Percentiles rank a stretch among this genome's conserved stretches.
These are phyloP conservation scores for Nebria salina DNA, from an alignment of 2,888 invertebrate genomes.

Conservation along the genomic window DNA sequence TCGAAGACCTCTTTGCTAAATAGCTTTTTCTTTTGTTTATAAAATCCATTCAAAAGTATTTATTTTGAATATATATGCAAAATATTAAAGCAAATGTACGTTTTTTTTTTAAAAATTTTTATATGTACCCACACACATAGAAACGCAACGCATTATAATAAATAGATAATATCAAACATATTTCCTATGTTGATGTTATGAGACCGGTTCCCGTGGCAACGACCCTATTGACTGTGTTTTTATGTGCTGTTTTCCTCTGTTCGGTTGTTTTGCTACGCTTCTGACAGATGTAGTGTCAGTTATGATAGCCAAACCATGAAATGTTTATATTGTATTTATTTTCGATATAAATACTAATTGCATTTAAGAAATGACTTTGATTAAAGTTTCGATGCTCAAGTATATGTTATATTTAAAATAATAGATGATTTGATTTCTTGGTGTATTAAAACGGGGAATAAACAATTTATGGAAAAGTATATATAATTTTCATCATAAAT, in stretches of 20 bases:
- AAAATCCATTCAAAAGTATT: no score
- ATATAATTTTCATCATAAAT: no score
- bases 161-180: slow-evolving; percentile 37
- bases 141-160: slow-evolving; percentile 8
- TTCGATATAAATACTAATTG: background rate
- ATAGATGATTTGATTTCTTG: no score
- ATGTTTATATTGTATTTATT: background rate
- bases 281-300: slow-evolving; percentile 44
- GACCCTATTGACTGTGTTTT: slow-evolving; percentile 38
- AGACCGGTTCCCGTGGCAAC: slow-evolving; percentile 41
- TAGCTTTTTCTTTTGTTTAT: no score
- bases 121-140: background rate
- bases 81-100: background rate
- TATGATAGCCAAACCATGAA: slow-evolving; percentile 36
- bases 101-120: background rate
- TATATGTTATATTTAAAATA: no score
- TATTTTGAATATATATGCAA: background rate
- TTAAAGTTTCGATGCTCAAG: no score
- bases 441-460: no score
- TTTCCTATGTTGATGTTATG: slow-evolving; percentile 43
- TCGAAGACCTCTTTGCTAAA: background rate
- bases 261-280: slow-evolving; percentile 24
- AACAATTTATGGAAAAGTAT: no score
- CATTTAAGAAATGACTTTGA: background rate
- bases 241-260: slow-evolving; percentile 32